Conservation (phyloP, 2,113 vertebrate species). For the Periophthalmus modestus region DNA sequence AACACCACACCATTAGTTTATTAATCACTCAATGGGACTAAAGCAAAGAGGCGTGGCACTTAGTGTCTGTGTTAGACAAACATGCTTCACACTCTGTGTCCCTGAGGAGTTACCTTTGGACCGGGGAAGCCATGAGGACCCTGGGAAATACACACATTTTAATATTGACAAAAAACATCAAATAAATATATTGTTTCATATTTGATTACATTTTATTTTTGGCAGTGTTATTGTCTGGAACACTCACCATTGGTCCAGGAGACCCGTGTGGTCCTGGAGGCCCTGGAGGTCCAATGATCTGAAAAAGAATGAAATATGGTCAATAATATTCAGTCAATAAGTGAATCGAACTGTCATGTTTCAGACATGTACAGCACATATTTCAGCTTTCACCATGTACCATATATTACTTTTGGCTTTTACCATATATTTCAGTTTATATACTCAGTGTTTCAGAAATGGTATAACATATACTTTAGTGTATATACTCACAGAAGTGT, state of each 20-base stretch:
- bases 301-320: constrained; percentile 15
- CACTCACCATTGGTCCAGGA: constrained; percentile 95
- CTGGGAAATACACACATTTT: constrained; percentile 71
- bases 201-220: not conserved
- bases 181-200: not conserved
- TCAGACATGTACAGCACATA: too few relatives aligned
- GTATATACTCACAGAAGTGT: too few relatives aligned
- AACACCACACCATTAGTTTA: constrained; percentile 30
- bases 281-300: constrained; percentile 92
- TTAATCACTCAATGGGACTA: not conserved
- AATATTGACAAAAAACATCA: not conserved
- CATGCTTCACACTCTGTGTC: not conserved
- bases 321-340: not conserved
- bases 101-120: constrained; percentile 85
- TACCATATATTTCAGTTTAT: too few relatives aligned
- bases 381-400: too few relatives aligned
- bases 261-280: constrained; percentile 90
- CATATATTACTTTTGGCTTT: too few relatives aligned
- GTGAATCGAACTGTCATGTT: too few relatives aligned
- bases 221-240: not conserved
- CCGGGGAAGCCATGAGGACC: constrained; percentile 96
- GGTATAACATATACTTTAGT: too few relatives aligned
- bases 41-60: not conserved
- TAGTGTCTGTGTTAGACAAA: not conserved
- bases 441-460: too few relatives aligned